Evolutionary conservation across 1,140 invertebrate species (phyloP), one percentile per base, ranked within the genome.

Genomic region (Aphidius ervi): DNA sequence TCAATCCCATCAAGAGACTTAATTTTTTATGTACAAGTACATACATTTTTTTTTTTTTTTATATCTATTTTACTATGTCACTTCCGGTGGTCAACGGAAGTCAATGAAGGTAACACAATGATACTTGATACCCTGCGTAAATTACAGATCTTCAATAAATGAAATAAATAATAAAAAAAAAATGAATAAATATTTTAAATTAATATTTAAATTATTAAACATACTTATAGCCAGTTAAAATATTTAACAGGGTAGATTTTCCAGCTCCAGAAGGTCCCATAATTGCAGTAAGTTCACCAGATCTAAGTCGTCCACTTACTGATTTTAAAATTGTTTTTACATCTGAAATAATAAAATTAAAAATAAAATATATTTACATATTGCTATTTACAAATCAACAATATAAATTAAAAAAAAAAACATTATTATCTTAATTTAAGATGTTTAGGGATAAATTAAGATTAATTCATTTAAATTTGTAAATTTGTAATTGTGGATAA

Each of bases 241-340:
- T 92, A 67, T 93, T 93, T 62, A 93, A 84, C n/a, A 93, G 79
- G 4, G 93, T 94, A 6, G 91, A 93, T 79, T 95, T 96, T 61
- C 93, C 93, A 59, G 93, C 93, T 20, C 93, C 93, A 0, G 92
- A 94, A 16, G 93, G 93, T 8, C 94, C 93, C 93, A 96, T 96
- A 67, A 97, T 95, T 63, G 93, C 93, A 20, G 93, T 95, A 59
- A 96, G 81, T 72, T 95, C 89, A 16, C 93, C 90, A 16, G 91
- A 92, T 40, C 87, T 84, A 59, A 94, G 82, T 62, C 86, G 82
- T 10, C 92, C 93, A 62, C 89, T 92, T 58, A 93, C 89, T 45
- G 86, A 87, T 79, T 93, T 92, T 48, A 95, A 80, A 66, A 94
- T 94, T 20, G 83, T 86, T 80, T 94, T 94, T 63, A 83, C 82